phyloP scores from a whole-genome alignment of 1,140 invertebrate genomes.

The Polypedilum vanderplanki region DNA sequence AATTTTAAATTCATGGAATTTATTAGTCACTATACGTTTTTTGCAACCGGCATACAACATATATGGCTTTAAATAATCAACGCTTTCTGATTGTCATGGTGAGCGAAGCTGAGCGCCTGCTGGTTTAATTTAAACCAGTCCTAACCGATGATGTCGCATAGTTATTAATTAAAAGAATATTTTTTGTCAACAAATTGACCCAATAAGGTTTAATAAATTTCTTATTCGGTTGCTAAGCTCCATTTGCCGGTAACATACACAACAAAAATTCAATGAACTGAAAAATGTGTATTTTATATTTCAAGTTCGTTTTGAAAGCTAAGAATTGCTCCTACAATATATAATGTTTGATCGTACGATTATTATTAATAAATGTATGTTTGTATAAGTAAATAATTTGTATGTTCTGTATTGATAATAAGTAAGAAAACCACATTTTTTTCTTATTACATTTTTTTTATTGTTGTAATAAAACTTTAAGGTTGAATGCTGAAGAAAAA shows the following conservation, averaged over 20 bases:
- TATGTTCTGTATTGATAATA: too few relatives aligned
- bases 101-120: neutral
- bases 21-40: neutral
- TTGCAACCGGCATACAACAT: neutral
- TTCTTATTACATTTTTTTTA: too few relatives aligned
- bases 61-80: neutral
- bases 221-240: neutral
- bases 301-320: too few relatives aligned
- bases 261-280: conserved; percentile 14
- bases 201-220: neutral
- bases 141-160: neutral
- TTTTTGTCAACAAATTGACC: neutral
- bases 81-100: too few relatives aligned
- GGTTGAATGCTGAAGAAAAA: too few relatives aligned
- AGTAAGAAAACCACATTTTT: too few relatives aligned
- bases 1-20: conserved; percentile 3
- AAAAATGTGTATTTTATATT: neutral
- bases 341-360: too few relatives aligned
- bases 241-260: neutral
- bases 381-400: too few relatives aligned
- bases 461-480: too few relatives aligned
- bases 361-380: too few relatives aligned
- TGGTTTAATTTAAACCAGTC: neutral
- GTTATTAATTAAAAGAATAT: neutral
- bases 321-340: too few relatives aligned